Evolutionary conservation across 2,797 vertebrate species (phyloP), one percentile per base, ranked within the genome.

Genomic region (Cossypha niveicapilla): DNA sequence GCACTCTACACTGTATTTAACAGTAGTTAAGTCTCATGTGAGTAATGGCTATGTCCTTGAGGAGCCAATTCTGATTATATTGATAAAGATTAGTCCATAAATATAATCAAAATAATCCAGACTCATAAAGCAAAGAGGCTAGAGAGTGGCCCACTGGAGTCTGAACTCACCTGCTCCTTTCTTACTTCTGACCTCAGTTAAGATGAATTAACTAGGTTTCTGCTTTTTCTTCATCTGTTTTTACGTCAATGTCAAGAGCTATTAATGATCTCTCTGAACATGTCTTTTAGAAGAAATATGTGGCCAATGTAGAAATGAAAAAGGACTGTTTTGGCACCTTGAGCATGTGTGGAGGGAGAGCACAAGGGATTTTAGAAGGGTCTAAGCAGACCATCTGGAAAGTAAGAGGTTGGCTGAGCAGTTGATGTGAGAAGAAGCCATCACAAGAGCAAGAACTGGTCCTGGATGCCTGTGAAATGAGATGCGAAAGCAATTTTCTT

Each of bases 31-130:
- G 6, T 63, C n/a, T 63, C 41, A 48, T 19, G 35, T 3, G 3
- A 88, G 10, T 41, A 82, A 78, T 23, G 25, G 18, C 34, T 70
- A 32, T 75, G 66, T 58, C 39, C 56, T 91, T 91, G 53, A 93
- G 50, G n/a, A 94, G 28, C 9, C 42, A 71, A 50, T 60, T 58
- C n/a, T 71, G 42, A 61, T 72, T 13, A n/a, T 84, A 60, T 74
- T 91, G 93, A 91, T 95, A 92, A 90, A 71, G 50, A 41, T 51
- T 76, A 87, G 65, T 70, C 71, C 58, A 42, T 89, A 66, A 75
- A 50, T 67, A 91, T 76, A 44, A 63, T 72, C 32, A n/a, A 41
- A 87, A 91, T 7, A 75, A 58, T 51, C 18, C 25, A 75, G 47
- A 60, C 23, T 28, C 24, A 34, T 70, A 80, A 80, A 86, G 17